Conservation (phyloP, 2,113 vertebrate species). For the Globicephala melas region DNA sequence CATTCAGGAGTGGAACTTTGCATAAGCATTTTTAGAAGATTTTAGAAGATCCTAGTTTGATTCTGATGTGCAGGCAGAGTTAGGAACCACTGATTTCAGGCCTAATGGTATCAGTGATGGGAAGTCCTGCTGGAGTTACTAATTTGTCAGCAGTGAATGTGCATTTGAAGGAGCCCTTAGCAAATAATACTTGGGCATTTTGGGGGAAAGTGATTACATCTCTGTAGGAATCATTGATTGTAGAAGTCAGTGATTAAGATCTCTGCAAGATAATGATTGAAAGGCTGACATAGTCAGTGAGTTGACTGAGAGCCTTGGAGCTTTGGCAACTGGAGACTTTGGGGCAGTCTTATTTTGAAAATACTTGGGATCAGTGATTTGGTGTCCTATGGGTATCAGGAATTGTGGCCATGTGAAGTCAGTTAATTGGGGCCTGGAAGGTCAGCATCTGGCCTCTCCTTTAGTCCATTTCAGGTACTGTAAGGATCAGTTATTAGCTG, state of each 20-base stretch:
- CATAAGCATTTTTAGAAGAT: background rate
- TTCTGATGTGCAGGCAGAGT: background rate
- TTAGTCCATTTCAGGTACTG: background rate
- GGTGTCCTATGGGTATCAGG: background rate
- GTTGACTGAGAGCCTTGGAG: background rate
- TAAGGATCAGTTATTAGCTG: background rate
- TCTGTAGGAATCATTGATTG: background rate
- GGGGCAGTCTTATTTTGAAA: background rate
- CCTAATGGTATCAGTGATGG: background rate
- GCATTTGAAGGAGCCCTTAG: background rate
- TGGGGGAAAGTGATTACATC: background rate
- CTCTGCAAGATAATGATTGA: background rate
- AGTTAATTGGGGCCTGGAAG: background rate
- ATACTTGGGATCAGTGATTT: background rate
- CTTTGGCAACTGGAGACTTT: background rate
- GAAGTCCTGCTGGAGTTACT: background rate
- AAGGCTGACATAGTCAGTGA: background rate
- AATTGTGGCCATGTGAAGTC: background rate
- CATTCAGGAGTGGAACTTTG: background rate
- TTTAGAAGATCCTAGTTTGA: background rate
- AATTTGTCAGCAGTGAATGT: background rate
- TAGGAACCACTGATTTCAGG: background rate
- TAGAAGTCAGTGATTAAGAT: background rate
- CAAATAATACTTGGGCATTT: background rate
- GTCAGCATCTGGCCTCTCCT: background rate